Conservation (phyloP, 2,797 vertebrate species). For the Sebastiscus albofasciatus region DNA sequence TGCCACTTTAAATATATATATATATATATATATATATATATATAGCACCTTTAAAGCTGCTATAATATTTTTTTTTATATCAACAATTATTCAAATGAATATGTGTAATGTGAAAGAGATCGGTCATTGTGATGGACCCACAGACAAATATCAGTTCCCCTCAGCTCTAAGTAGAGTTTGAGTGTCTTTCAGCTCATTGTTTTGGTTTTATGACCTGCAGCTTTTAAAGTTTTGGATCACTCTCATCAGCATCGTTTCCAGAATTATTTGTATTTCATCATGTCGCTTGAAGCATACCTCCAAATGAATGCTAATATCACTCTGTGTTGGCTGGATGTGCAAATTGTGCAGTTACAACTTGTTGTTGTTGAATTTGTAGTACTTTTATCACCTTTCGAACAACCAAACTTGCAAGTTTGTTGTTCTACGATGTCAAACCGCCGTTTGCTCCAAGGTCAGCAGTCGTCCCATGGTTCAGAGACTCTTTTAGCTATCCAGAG, state of each 20-base stretch:
- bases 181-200: neutral
- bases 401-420: neutral
- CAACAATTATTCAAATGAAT: neutral
- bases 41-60: neutral
- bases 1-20: too few species aligned
- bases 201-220: too few species aligned
- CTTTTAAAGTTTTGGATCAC: too few species aligned
- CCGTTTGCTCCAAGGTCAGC: neutral
- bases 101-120: neutral
- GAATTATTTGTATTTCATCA: neutral
- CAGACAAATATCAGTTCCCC: neutral
- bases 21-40: too few species aligned
- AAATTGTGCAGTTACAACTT: too few species aligned
- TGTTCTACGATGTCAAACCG: neutral
- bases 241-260: too few species aligned
- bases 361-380: neutral
- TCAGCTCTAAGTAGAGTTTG: neutral
- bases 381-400: neutral
- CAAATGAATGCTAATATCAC: neutral
- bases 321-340: too few species aligned
- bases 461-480: neutral
- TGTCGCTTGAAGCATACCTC: neutral
- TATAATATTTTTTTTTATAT: neutral
- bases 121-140: neutral
- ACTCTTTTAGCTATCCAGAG: neutral